A percentile compares a stretch with the other conserved stretches of the same genome.
Evolutionary conservation across 1,140 invertebrate genomes (phyloP).

Genomic region (Drosophila truncata): DNA sequence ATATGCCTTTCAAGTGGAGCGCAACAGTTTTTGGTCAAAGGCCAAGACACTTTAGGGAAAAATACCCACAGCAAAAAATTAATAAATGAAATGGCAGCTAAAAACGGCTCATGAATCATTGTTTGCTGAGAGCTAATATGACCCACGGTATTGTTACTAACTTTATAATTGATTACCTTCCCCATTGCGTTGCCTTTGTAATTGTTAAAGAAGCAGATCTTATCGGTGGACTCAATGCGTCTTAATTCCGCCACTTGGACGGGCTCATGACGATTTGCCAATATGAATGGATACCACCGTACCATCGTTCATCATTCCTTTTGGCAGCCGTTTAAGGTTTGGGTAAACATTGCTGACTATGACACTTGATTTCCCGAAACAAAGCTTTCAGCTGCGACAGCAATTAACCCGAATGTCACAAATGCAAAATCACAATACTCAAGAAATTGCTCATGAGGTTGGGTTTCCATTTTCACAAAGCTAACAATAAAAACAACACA

Average conservation of each 20-base stretch:
- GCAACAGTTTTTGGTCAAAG: conserved; percentile 51
- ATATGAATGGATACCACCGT: conserved; percentile 33
- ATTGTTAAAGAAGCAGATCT: conserved; percentile 26
- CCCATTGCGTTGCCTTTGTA: conserved; percentile 23
- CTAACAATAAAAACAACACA: neutral
- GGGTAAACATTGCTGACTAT: conserved; percentile 25
- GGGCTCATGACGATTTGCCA: conserved; percentile 40
- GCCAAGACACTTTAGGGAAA: conserved; percentile 52
- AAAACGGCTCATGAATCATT: conserved; percentile 46
- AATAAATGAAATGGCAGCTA: conserved; percentile 32
- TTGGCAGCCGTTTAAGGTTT: conserved; percentile 22
- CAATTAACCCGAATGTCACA: conserved; percentile 54
- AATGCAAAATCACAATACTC: conserved; percentile 42
- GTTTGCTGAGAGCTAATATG: conserved; percentile 11
- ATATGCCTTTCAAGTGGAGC: conserved; percentile 62
- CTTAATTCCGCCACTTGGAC: conserved; percentile 50
- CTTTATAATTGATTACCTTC: conserved; percentile 45
- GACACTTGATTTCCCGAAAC: conserved; percentile 24
- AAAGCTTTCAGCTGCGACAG: conserved; percentile 32
- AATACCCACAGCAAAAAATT: neutral
- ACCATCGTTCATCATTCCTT: conserved; percentile 41
- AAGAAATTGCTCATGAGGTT: conserved; percentile 48
- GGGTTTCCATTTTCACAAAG: conserved; percentile 42
- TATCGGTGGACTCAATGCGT: conserved; percentile 39
- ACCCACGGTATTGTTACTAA: conserved; percentile 36